A percentile compares a stretch with the other conserved stretches of the same genome.
Conservation (phyloP, 1,140 invertebrate genomes). For the Anastrepha ludens region DNA sequence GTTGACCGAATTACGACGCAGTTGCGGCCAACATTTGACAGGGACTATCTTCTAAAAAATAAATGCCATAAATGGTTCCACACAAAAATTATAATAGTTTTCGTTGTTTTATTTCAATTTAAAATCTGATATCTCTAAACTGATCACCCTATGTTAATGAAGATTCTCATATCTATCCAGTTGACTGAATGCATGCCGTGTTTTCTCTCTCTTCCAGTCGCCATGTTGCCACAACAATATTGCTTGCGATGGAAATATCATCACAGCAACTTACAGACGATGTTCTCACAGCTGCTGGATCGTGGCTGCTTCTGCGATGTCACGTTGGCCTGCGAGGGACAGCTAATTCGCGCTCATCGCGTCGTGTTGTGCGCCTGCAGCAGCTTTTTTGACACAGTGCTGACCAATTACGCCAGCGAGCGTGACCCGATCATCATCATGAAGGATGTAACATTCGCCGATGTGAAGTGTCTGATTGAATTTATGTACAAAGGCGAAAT, state of each 20-base stretch:
- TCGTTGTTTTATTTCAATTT: too few species aligned
- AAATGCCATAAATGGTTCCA: too few species aligned
- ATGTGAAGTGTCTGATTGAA: constrained; percentile 90
- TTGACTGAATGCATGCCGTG: neutral
- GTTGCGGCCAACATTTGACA: too few species aligned
- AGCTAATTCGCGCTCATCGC: constrained; percentile 91
- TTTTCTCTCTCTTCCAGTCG: constrained; percentile 11
- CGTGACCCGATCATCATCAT: constrained; percentile 90
- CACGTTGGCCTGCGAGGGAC: constrained; percentile 91
- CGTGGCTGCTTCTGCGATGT: constrained; percentile 93
- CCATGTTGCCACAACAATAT: constrained; percentile 89
- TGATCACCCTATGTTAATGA: too few species aligned
- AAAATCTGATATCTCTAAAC: too few species aligned
- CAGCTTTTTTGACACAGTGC: constrained; percentile 90
- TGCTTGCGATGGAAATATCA: constrained; percentile 94
- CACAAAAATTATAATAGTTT: too few species aligned
- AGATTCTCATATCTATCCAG: neutral
- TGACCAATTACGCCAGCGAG: constrained; percentile 89
- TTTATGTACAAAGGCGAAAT: constrained; percentile 98
- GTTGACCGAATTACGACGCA: too few species aligned
- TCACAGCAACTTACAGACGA: constrained; percentile 90
- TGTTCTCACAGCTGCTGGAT: constrained; percentile 91
- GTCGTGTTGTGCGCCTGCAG: constrained; percentile 87
- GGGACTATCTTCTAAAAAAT: too few species aligned
- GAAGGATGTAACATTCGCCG: constrained; percentile 88